phyloP scores from a whole-genome alignment of 2,888 invertebrate species.

The Operophtera brumata region DNA sequence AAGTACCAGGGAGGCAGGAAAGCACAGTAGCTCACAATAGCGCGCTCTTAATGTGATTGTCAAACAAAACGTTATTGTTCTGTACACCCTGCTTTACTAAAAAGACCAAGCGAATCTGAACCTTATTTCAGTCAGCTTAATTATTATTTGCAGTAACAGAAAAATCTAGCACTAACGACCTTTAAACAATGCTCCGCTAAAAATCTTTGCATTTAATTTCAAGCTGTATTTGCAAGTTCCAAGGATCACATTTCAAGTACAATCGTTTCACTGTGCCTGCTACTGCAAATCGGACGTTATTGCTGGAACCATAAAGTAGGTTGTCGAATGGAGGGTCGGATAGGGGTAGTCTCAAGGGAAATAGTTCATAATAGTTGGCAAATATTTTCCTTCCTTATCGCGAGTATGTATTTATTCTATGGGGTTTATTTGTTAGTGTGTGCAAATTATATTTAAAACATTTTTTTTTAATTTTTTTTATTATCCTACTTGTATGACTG shows the following conservation, averaged over 20 bases:
- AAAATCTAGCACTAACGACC: background rate
- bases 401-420: constrained; percentile 12
- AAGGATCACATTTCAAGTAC: background rate
- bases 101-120: background rate
- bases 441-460: too few relatives aligned
- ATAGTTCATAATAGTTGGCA: constrained; percentile 30
- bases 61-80: constrained; percentile 9
- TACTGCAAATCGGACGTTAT: constrained; percentile 3
- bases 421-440: too few relatives aligned
- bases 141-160: background rate
- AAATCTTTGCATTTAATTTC: constrained; percentile 2
- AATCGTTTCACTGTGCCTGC: background rate
- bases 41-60: constrained; percentile 3
- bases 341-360: constrained; percentile 19
- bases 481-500: too few relatives aligned
- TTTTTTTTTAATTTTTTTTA: too few relatives aligned
- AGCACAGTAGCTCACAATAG: background rate
- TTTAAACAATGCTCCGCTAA: background rate
- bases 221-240: background rate
- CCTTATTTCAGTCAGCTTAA: background rate
- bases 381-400: constrained; percentile 24
- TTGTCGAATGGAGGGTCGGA: constrained; percentile 2
- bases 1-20: constrained; percentile 6
- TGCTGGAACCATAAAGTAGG: constrained; percentile 2
- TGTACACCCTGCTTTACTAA: background rate